A percentile compares a stretch with the other conserved stretches of the same genome.
These are phyloP conservation scores for Lagria hirta DNA, from an alignment of 2,888 invertebrate species.

Conservation along the genomic window DNA sequence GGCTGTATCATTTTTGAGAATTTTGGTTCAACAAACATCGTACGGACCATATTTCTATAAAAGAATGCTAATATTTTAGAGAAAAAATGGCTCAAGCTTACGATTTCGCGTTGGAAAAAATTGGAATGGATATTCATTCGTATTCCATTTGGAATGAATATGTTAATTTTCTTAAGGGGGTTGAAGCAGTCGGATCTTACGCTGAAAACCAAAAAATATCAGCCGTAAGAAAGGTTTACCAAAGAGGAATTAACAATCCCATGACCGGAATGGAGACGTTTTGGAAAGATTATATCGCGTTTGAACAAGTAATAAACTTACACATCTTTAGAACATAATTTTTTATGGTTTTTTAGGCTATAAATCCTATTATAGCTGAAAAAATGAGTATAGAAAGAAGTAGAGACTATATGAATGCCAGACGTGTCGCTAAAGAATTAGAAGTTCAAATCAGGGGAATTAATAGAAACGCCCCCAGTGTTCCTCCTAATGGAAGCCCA, in stretches of 20 bases:
- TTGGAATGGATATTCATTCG: slow-evolving; percentile 97
- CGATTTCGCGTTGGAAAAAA: slow-evolving; percentile 98
- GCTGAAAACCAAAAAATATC: slow-evolving; percentile 99
- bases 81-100: slow-evolving; percentile 99
- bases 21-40: too few relatives aligned
- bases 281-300: slow-evolving; percentile 97
- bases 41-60: too few relatives aligned
- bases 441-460: slow-evolving; percentile 94
- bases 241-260: slow-evolving; percentile 93
- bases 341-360: slow-evolving; percentile 40
- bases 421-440: slow-evolving; percentile 93
- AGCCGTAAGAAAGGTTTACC: slow-evolving; percentile 96
- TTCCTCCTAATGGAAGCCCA: slow-evolving; percentile 88
- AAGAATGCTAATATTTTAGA: too few relatives aligned
- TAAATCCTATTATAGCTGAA: slow-evolving; percentile 85
- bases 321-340: too few relatives aligned
- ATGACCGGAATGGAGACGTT: slow-evolving; percentile 96
- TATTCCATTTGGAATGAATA: slow-evolving; percentile 98
- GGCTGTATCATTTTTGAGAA: too few relatives aligned
- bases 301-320: slow-evolving; percentile 80
- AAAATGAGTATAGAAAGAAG: slow-evolving; percentile 97
- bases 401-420: slow-evolving; percentile 96
- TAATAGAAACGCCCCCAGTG: slow-evolving; percentile 92
- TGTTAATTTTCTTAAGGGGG: slow-evolving; percentile 91
- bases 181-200: slow-evolving; percentile 97